Evolutionary conservation across 2,797 vertebrate genomes (phyloP).

Genomic region (Myotis pilosus): DNA sequence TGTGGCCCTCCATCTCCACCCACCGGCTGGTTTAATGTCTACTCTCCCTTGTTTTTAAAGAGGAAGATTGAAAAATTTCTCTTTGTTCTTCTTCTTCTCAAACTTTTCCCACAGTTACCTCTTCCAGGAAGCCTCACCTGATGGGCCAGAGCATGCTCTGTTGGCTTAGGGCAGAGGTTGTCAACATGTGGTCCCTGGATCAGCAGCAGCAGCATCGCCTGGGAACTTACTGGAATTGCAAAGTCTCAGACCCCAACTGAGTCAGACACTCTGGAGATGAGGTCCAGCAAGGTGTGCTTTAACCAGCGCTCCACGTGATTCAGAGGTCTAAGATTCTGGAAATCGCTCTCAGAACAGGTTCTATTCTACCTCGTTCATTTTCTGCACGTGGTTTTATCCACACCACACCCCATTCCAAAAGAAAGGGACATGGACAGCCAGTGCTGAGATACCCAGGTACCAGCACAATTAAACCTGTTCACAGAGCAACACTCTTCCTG

Average conservation of each 20-base stretch:
- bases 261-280: neutral
- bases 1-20: neutral
- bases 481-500: neutral
- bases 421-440: neutral
- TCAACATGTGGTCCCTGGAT: neutral
- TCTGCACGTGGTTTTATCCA: slow-evolving; percentile 13
- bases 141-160: neutral
- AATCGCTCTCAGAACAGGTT: neutral
- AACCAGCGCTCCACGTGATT: neutral
- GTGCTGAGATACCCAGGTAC: neutral
- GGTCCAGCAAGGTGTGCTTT: neutral
- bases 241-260: neutral
- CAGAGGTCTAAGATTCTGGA: neutral
- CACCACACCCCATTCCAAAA: neutral
- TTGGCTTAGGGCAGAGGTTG: neutral
- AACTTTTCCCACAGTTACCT: neutral
- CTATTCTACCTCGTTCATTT: neutral
- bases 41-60: neutral
- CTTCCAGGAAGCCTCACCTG: neutral
- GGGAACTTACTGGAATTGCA: neutral
- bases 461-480: neutral
- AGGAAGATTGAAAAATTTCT: neutral
- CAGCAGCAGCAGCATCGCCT: neutral
- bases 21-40: neutral
- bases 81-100: neutral